Conservation (phyloP, 30 jellyfish, hydroid and myxozoan genomes). For the Mastigias papua region DNA sequence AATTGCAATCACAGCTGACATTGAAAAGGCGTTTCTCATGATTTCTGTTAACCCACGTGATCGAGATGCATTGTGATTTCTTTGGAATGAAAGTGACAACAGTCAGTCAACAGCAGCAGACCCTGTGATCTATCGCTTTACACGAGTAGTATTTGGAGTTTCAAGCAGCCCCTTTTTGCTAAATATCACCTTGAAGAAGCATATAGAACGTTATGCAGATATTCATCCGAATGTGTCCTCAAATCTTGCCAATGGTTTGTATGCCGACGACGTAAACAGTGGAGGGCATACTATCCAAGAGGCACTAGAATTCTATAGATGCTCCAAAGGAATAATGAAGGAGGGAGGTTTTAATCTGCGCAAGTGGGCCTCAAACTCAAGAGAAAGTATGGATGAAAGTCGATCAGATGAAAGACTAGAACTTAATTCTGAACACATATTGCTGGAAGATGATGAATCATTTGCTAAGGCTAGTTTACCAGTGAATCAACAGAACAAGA, state of each 20-base stretch:
- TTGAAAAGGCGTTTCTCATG: constrained; percentile 8
- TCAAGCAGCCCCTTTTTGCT: constrained; percentile 12
- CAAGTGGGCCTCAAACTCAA: too few relatives aligned
- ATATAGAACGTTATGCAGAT: not conserved
- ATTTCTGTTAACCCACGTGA: not conserved
- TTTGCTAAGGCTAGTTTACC: too few relatives aligned
- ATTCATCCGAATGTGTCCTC: not conserved
- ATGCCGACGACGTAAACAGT: not conserved
- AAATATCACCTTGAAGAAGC: not conserved
- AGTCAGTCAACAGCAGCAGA: not conserved
- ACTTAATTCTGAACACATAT: too few relatives aligned
- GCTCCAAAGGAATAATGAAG: not conserved
- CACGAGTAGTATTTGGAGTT: not conserved
- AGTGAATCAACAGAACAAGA: too few relatives aligned
- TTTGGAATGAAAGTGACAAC: not conserved
- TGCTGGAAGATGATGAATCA: too few relatives aligned
- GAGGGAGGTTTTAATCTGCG: constrained; percentile 2
- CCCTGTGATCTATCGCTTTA: constrained; percentile 1
- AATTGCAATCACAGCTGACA: constrained; percentile 16
- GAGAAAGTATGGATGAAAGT: too few relatives aligned
- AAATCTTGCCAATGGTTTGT: not conserved
- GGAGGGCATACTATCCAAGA: constrained; percentile 1
- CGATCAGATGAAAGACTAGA: too few relatives aligned
- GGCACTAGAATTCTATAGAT: not conserved
- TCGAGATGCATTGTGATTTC: not conserved